Conservation (phyloP, 2,888 invertebrate genomes). For the Anthrax anthrax region DNA sequence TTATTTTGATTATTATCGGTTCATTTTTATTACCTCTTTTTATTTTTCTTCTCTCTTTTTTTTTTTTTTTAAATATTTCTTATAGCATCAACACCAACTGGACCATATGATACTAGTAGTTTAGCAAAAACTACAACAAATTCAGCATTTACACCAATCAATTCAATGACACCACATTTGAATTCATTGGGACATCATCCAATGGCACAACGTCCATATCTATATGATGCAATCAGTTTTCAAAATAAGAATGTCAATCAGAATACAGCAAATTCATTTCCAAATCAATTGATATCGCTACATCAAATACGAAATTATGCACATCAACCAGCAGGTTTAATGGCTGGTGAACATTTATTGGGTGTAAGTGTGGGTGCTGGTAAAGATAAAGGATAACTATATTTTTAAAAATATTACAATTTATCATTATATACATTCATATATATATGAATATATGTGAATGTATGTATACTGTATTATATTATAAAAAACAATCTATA, state of each 20-base stretch:
- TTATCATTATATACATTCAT: too few species aligned
- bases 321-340: constrained; percentile 69
- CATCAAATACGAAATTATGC: constrained; percentile 95
- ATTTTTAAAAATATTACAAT: constrained; percentile 3
- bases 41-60: background rate
- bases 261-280: constrained; percentile 53
- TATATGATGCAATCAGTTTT: constrained; percentile 82
- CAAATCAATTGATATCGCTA: constrained; percentile 84
- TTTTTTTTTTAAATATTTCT: background rate
- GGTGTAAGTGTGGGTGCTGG: constrained; percentile 25
- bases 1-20: too few species aligned
- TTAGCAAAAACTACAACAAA: constrained; percentile 49
- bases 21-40: too few species aligned
- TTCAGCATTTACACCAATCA: constrained; percentile 89
- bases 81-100: constrained; percentile 29
- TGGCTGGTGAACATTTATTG: constrained; percentile 51
- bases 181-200: constrained; percentile 46
- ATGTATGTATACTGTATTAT: too few species aligned
- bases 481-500: too few species aligned
- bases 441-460: too few species aligned
- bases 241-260: constrained; percentile 50
- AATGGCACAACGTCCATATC: constrained; percentile 58
- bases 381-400: constrained; percentile 13
- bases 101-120: constrained; percentile 37
- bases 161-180: constrained; percentile 64